Base-by-base conservation (phyloP, 2,797 vertebrate genomes). In the Malurus leucopterus region DNA sequence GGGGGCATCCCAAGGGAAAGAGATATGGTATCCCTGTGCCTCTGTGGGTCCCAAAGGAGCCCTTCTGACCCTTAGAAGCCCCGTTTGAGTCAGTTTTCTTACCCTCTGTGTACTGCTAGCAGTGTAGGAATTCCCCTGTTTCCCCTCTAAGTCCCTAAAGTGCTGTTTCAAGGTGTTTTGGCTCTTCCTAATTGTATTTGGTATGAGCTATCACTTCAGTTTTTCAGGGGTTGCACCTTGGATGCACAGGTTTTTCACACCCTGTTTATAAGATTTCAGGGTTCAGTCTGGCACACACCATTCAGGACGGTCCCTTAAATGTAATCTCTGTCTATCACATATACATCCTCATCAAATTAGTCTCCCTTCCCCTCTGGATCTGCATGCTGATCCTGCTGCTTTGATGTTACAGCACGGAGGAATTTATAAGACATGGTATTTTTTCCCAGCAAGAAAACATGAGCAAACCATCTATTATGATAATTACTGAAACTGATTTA, bases 401-500 rank as follows among this genome's bases (percentile, higher is more conserved):
- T 96, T 95, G 95, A 96, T 95, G 92, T 95, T 95, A 81, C 63
- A 87, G 70, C 82, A 77, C 70, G 83, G 91, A 94, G 83, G 89
- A 94, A 94, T 96, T 95, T 94, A 84, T 94, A 91, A 93, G 93
- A 94, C 84, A 84, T 93, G 93, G 91, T 82, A 79, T 86, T 95
- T 95, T 93, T 95, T 91, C 73, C 84, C 80, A 95, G 92, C 77
- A 93, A 96, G 88, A 93, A 95, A 93, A 93, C 91, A 93, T 15
- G 79, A 93, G 72, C 90, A 90, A 95, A 83, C 78, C 73, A 91
- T 94, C 92, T 95, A 94, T 90, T 96, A 93, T 96, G 95, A 58
- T 96, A 96, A 96, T 96, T 96, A 85, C 88, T 96, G 92, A 92
- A 93, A 89, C 91, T 89, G 91, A 96, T 96, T 95, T 95, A 88